These are phyloP conservation scores for Oenanthe melanoleuca DNA, from an alignment of 2,113 vertebrate species.

Conservation along the genomic window DNA sequence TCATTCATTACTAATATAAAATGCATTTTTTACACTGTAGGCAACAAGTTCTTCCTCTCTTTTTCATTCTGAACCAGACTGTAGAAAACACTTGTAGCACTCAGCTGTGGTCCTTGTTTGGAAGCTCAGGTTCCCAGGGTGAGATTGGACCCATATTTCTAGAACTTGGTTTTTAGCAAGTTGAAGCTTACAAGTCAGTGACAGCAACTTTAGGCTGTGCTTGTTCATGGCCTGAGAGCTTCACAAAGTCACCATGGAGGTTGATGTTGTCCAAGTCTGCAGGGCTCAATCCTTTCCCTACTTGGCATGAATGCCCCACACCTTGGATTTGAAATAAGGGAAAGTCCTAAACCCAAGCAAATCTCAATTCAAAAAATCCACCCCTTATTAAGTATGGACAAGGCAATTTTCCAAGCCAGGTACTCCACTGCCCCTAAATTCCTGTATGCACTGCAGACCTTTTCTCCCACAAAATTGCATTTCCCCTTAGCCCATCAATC, in stretches of 20 bases:
- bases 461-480: not conserved
- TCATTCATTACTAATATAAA: not conserved
- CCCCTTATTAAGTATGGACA: not conserved
- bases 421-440: not conserved
- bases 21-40: not conserved
- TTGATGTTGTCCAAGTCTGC: not conserved
- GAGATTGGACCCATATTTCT: not conserved
- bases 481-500: not conserved
- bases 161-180: not conserved
- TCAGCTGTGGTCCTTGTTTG: not conserved
- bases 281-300: not conserved
- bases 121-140: not conserved
- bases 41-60: not conserved
- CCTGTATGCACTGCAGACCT: not conserved
- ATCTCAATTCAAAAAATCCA: not conserved
- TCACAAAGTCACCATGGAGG: not conserved
- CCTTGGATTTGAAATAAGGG: not conserved
- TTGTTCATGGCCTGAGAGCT: not conserved
- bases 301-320: not conserved
- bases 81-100: not conserved
- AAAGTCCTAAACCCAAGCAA: not conserved
- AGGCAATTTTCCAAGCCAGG: not conserved
- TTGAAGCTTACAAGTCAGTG: not conserved
- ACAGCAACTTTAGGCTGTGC: not conserved
- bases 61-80: not conserved